Evolutionary conservation across 2,888 invertebrate species (phyloP).

Genomic region (Tuta absoluta): DNA sequence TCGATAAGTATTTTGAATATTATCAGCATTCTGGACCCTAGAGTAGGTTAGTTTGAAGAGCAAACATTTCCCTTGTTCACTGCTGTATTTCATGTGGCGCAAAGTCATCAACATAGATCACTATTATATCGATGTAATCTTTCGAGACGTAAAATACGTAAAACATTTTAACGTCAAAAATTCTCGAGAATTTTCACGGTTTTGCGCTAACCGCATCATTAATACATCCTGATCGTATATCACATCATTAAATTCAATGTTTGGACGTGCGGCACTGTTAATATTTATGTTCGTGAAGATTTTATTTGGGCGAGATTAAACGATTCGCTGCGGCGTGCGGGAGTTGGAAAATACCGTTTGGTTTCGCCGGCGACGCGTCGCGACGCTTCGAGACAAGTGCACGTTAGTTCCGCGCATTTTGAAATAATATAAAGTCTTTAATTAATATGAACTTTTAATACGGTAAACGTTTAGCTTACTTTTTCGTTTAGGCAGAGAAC

Average conservation of each 20-base stretch:
- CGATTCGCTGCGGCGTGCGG: conserved; percentile 47
- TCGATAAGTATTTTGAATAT: too few species aligned
- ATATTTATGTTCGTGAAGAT: conserved; percentile 1
- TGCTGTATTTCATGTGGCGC: too few species aligned
- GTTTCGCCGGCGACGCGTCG: conserved; percentile 45
- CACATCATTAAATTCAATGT: conserved; percentile 8
- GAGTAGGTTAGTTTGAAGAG: too few species aligned
- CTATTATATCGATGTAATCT: too few species aligned
- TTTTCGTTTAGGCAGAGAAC: too few species aligned
- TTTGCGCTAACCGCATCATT: conserved; percentile 1
- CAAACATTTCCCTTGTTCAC: too few species aligned
- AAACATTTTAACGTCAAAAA: not conserved
- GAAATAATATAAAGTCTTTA: conserved; percentile 37
- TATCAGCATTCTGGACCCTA: too few species aligned
- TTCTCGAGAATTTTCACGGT: not conserved
- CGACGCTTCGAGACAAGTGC: conserved; percentile 46
- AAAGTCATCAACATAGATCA: too few species aligned
- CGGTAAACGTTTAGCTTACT: too few species aligned
- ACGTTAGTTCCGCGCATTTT: conserved; percentile 58
- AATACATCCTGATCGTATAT: not conserved
- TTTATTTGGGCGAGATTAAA: conserved; percentile 13
- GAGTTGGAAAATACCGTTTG: conserved; percentile 48
- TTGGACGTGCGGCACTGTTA: not conserved
- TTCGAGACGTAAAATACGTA: not conserved
- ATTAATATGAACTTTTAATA: conserved; percentile 43